phyloP scores from a whole-genome alignment of 2,113 vertebrate species.

The Pteruthius melanotis region DNA sequence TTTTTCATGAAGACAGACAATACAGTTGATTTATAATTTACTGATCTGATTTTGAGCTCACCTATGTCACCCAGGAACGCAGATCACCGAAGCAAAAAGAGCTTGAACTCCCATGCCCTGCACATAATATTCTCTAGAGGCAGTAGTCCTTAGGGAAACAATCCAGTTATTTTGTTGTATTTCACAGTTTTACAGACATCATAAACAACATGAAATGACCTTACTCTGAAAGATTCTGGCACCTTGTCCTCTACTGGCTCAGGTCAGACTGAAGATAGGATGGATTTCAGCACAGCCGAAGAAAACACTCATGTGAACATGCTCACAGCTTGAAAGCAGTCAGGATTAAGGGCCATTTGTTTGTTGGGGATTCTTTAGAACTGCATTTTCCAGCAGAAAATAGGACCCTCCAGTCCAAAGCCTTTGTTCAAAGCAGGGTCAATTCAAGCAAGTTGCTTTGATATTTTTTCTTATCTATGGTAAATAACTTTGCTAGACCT shows the following conservation, averaged over 20 bases:
- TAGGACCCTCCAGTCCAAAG: accelerated
- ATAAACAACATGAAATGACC: background rate
- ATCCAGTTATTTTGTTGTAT: background rate
- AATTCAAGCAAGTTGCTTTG: background rate
- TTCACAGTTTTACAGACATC: background rate
- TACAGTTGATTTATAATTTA: background rate
- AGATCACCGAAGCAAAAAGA: background rate
- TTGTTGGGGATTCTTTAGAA: background rate
- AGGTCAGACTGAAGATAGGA: background rate
- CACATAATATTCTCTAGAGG: background rate
- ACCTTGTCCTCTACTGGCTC: background rate
- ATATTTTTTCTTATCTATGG: background rate
- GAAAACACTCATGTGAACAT: background rate
- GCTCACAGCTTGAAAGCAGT: background rate
- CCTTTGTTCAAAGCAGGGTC: background rate
- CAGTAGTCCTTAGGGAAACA: background rate
- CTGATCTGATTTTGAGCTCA: background rate
- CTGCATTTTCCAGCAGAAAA: background rate
- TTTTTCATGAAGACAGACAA: background rate
- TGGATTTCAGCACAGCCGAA: background rate
- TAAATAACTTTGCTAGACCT: background rate
- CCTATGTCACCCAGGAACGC: background rate
- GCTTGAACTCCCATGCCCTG: background rate
- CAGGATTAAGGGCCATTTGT: background rate
- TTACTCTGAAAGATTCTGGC: background rate